Evolutionary conservation across 2,797 vertebrate genomes (phyloP).

Genomic region (Bradypodion ventrale): DNA sequence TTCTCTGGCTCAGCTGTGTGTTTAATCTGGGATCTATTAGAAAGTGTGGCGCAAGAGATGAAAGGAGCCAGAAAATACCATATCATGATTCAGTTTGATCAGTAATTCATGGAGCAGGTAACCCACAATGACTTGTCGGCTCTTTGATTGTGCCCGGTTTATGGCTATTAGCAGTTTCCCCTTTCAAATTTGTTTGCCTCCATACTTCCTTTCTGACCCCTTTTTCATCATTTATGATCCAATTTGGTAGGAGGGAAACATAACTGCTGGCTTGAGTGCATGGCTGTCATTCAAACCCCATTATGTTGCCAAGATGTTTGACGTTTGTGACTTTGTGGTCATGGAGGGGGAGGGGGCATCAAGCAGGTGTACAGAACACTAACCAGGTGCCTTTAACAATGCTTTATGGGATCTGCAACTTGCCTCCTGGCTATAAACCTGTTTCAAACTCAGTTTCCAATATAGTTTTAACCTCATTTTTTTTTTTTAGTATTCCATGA

Average conservation of each 20-base stretch:
- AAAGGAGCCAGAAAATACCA: conserved; percentile 81
- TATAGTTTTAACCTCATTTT: conserved; percentile 71
- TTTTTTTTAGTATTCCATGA: conserved; percentile 64
- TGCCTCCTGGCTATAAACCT: conserved; percentile 77
- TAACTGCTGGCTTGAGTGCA: conserved; percentile 74
- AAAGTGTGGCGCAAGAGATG: conserved; percentile 74
- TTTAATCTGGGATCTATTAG: conserved; percentile 80
- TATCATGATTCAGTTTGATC: conserved; percentile 78
- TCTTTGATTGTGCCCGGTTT: conserved; percentile 82
- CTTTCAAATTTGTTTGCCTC: conserved; percentile 84
- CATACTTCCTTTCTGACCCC: conserved; percentile 84
- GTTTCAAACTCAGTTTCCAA: conserved; percentile 72
- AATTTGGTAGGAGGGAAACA: conserved; percentile 82
- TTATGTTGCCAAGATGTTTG: conserved; percentile 77
- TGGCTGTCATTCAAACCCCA: conserved; percentile 79
- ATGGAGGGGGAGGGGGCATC: conserved; percentile 69
- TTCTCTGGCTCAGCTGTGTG: conserved; percentile 45
- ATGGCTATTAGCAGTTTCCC: conserved; percentile 86
- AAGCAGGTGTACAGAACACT: conserved; percentile 83
- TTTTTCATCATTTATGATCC: conserved; percentile 85
- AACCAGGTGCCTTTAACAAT: conserved; percentile 81
- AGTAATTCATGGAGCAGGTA: conserved; percentile 81
- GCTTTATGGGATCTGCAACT: conserved; percentile 81
- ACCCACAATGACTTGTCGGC: conserved; percentile 79
- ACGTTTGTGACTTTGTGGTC: conserved; percentile 79